A percentile compares a stretch with the other conserved stretches of the same genome.
Conservation (phyloP, 2,888 invertebrate species). For the Callinectes sapidus region DNA sequence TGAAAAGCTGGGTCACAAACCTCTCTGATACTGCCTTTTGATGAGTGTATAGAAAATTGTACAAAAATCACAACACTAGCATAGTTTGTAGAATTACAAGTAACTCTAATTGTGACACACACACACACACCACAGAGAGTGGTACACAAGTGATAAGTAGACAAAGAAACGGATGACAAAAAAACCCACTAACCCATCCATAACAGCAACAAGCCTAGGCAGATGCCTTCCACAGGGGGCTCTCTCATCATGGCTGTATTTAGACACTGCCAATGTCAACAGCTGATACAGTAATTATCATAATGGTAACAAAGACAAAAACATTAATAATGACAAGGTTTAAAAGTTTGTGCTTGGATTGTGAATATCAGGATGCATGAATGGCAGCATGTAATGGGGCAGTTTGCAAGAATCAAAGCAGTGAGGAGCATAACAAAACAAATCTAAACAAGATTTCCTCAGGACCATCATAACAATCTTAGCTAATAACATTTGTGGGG, state of each 20-base stretch:
- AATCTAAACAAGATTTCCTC: not conserved
- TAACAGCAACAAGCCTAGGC: not conserved
- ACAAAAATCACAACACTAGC: conserved; percentile 7
- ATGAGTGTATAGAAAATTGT: conserved; percentile 10
- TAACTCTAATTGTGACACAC: not conserved
- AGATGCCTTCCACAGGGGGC: not conserved
- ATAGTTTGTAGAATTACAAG: not conserved
- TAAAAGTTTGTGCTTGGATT: not conserved
- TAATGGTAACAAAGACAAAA: not conserved
- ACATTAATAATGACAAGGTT: not conserved
- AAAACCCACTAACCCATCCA: not conserved
- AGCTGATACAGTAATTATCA: not conserved
- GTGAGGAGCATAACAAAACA: not conserved
- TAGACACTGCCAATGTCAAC: not conserved
- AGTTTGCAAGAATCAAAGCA: not conserved
- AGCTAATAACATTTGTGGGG: not conserved
- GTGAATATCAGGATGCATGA: not conserved
- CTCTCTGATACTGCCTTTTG: not conserved
- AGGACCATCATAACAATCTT: not conserved
- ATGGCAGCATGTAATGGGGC: not conserved
- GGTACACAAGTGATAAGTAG: not conserved
- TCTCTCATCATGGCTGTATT: not conserved
- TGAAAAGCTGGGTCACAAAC: conserved; percentile 18
- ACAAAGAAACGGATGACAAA: not conserved
- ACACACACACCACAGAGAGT: not conserved